Evolutionary conservation across 1,140 invertebrate genomes (phyloP), one percentile per base, ranked within the genome.

Genomic region (Orchesella cincta): DNA sequence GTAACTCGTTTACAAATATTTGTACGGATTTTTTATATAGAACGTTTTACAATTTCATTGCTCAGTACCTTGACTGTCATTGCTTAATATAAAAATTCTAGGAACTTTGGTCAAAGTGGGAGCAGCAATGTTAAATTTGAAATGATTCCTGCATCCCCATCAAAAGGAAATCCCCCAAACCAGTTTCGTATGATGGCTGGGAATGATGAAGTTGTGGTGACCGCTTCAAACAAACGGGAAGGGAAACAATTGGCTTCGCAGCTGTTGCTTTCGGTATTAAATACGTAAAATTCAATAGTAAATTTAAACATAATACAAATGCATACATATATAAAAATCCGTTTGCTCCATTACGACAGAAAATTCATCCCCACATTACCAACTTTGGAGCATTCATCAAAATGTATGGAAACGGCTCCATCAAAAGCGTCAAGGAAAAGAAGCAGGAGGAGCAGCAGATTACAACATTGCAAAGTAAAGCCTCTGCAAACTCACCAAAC

Each of bases 201-300:
- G 20, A 95, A 96, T 84, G 95, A 98, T 83, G 92, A 90, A 20
- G 84, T 85, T 1, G 81, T 82, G 67, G 84, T 85, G 31, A 80
- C 80, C 26, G 93, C 93, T 3, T 91, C 91, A n/a, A 98, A 98
- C 86, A 98, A 98, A 86, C 91, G 95, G 83, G 96, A 97, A 83
- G 97, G 96, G n/a, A 98, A 98, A 85, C 97, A 99, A 84, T 87
- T 93, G 82, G 96, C 96, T 16, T 95, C 96, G 20, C 97, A 98
- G 86, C 91, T 93, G n/a, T 96, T 99, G 81, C 85, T 99, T 35
- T 93, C 97, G 85, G 89, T 90, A 81, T 73, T 72, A n/a, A n/a
- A 57, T 8, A 57, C 26, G 26, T 18, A 14, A 57, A 5, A 18
- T n/a, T 5, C 18, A 5, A 74, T 1, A 23, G 26, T 31, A 23